Percentiles rank a stretch among this genome's conserved stretches.
Evolutionary conservation across 2,797 vertebrate genomes (phyloP).

Genomic region (Okamejei kenojei): DNA sequence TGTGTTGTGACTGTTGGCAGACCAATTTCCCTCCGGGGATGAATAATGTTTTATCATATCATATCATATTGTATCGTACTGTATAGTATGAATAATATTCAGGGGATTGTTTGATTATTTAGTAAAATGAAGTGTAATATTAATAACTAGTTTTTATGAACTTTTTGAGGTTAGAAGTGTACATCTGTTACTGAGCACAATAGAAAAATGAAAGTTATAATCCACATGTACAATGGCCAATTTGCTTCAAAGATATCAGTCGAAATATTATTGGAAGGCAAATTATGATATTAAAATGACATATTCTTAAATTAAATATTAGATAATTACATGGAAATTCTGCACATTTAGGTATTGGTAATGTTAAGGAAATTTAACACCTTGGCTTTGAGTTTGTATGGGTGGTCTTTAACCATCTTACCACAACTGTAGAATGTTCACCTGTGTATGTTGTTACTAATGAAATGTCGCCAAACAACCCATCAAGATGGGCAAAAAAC

Average conservation of each 20-base stretch:
- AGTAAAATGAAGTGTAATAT: neutral
- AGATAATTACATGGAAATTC: neutral
- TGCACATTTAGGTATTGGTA: neutral
- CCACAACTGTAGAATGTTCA: neutral
- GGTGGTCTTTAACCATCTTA: neutral
- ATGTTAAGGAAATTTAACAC: neutral
- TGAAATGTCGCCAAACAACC: neutral
- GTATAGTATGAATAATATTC: neutral
- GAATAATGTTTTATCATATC: no score
- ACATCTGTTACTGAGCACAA: neutral
- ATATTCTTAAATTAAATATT: neutral
- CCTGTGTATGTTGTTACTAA: neutral
- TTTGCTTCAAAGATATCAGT: neutral
- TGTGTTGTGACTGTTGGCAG: no score
- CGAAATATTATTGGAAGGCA: neutral
- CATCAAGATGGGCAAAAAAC: neutral
- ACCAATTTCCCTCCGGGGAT: no score
- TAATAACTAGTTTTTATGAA: neutral
- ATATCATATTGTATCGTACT: no score
- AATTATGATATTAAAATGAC: neutral
- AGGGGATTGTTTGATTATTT: constrained; percentile 1
- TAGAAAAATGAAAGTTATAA: neutral
- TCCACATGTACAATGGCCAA: neutral
- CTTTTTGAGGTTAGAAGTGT: neutral
- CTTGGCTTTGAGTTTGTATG: neutral